Percentiles rank a stretch among this genome's conserved stretches.
Conservation (phyloP, 2,113 vertebrate genomes). For the Antigone vipio region DNA sequence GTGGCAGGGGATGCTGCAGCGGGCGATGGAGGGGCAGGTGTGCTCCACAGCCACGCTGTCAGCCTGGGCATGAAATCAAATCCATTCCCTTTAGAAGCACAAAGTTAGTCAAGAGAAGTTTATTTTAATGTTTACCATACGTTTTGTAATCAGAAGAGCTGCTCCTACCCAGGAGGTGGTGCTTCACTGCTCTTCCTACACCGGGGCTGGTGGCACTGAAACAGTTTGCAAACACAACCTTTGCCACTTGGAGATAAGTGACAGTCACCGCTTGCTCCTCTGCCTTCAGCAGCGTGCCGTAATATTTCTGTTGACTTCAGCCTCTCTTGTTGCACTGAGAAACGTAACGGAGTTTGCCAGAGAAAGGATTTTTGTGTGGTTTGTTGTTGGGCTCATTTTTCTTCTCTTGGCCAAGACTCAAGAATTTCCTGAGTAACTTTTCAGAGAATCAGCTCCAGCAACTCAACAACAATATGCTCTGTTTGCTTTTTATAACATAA, state of each 20-base stretch:
- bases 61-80: background rate
- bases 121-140: background rate
- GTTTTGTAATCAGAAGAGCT: background rate
- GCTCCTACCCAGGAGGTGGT: background rate
- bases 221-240: background rate
- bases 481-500: background rate
- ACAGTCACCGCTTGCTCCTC: background rate
- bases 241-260: accelerated
- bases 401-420: slow-evolving; percentile 2
- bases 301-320: background rate
- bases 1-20: background rate
- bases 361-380: background rate
- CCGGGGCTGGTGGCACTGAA: accelerated
- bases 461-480: background rate
- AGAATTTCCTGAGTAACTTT: slow-evolving; percentile 20
- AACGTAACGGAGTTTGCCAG: background rate
- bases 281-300: accelerated
- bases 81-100: background rate
- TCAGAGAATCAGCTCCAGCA: background rate
- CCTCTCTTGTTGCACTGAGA: background rate
- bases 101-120: background rate
- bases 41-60: background rate
- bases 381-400: background rate
- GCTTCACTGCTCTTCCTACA: background rate
- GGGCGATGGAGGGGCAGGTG: accelerated